Base-by-base conservation (phyloP, 2,888 invertebrate genomes). In the Oasisia sp. region DNA sequence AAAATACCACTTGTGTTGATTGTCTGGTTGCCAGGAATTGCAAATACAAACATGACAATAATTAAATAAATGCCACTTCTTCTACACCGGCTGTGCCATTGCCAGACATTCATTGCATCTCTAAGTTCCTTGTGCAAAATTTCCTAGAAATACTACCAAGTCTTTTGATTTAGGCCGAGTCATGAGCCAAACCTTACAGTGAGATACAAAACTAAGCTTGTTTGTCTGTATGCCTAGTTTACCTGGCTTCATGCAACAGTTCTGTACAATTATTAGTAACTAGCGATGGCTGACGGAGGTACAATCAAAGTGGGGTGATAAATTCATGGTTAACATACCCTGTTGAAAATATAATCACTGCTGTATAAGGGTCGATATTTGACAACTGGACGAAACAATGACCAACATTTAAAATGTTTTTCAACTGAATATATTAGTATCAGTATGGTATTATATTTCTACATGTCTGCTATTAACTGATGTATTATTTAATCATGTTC, bases 291-390 rank as follows among this genome's bases (percentile, higher is more conserved):
- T 74, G n/a, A 3, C 27, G 27, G 74, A 74, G n/a, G 27, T 19
- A 50, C 50, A 74, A 74, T 74, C 74, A 14, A n/a, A 74, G n/a
- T 27, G 74, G 0, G 19, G 74, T 74, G 74, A 74, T n/a, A 74
- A n/a, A 4, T 74, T 74, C 74, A 74, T 27, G 74, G 74, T 74
- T 14, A 27, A 74, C 27, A 19, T 74, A 74, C 74, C 74, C 74
- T 74, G 74, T 74, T 74, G 27, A 74, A 74, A 74, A 74, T 74
- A 74, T 74, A n/a, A 74, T 19, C 74, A 74, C 74, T 74, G 74
- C 74, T n/a, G 74, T 74, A 74, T 74, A 74, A 38, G 38, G 38
- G 38, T 38, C 38, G 38, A 38, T 38, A 38, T 38, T 38, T 38
- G 38, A 38, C 38, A 38, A 38, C 38, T 38, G 38, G 38, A 38